Conservation (phyloP, 2,797 vertebrate species). For the Oreochromis grahami region DNA sequence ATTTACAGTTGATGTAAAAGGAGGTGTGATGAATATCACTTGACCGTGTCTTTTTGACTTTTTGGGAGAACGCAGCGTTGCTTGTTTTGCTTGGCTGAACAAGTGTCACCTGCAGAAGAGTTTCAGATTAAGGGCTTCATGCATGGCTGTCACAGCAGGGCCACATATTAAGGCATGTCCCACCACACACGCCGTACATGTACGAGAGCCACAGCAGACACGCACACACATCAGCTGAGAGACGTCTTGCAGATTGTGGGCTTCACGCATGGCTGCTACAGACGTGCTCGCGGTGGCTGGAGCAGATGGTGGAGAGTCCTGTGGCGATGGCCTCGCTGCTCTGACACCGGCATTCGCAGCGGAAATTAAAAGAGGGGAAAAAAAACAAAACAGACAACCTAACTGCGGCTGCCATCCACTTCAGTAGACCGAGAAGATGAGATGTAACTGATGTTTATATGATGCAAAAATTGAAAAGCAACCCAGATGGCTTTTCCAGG, state of each 20-base stretch:
- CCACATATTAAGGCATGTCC: conserved; percentile 7
- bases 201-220: background rate
- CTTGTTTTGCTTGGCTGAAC: conserved; percentile 29
- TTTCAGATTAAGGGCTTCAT: conserved; percentile 53
- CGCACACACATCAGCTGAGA: conserved; percentile 34
- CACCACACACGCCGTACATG: background rate
- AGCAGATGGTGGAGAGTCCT: conserved; percentile 71
- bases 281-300: conserved; percentile 53
- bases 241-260: conserved; percentile 65
- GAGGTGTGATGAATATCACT: conserved; percentile 7
- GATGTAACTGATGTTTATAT: conserved; percentile 58
- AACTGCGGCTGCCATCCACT: conserved; percentile 35
- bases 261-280: conserved; percentile 71
- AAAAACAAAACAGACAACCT: conserved; percentile 7
- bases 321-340: conserved; percentile 55
- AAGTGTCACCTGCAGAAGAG: conserved; percentile 44
- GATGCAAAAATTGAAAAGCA: conserved; percentile 32
- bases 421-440: conserved; percentile 39
- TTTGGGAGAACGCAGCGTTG: background rate
- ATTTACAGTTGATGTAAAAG: background rate
- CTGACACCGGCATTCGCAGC: conserved; percentile 58
- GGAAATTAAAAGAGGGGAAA: conserved; percentile 53
- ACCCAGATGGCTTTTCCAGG: conserved; percentile 40
- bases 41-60: conserved; percentile 1
- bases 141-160: conserved; percentile 46